Base-by-base conservation (phyloP, 2,888 invertebrate species). In the Lypha dubia region DNA sequence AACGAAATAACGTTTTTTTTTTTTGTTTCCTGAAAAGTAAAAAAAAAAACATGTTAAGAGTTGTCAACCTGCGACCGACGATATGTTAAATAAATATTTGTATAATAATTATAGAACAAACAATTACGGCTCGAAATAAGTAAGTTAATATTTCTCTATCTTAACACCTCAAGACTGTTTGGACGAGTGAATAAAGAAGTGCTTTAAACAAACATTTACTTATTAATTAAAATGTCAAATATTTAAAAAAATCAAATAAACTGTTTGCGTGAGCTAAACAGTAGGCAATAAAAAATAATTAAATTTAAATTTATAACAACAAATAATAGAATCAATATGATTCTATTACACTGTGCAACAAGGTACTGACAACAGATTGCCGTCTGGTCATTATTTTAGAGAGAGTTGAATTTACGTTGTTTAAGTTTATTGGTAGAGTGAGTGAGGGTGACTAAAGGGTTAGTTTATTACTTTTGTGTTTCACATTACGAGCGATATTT, bases 171-270 rank as follows among this genome's bases (percentile, higher is more conserved):
- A 20, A 17, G 35, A n/a, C 7, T 38, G 41, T 41, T 24, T 41
- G 22, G 15, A 60, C 6, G 9, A 60, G 17, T 32, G 17, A n/a
- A 1, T 6, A 15, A 7, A 41, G 38, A 22, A 60, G 20, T 28
- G 17, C 9, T 22, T 51, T 51, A 60, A 84, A 65, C 51, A 67
- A 71, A 28, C 53, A 60, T 46, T 49, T 44, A 79, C 58, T 38
- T 71, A 53, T 44, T 71, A 84, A 80, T 75, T 51, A 38, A 51
- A 60, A 41, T 15, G 24, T 5, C 24, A 76, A 84, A 84, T 76
- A 80, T 84, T 84, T 58, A 38, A 65, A n/a, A n/a, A 28, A 56
- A 41, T 35, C 15, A 32, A 24, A 28, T 44, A 22, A 60, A 73
- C 7, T 62, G 7, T 70, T 63, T 46, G 75, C 53, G 63, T 28